phyloP scores from a whole-genome alignment of 2,113 vertebrate genomes.

The Chloropsis hardwickii region DNA sequence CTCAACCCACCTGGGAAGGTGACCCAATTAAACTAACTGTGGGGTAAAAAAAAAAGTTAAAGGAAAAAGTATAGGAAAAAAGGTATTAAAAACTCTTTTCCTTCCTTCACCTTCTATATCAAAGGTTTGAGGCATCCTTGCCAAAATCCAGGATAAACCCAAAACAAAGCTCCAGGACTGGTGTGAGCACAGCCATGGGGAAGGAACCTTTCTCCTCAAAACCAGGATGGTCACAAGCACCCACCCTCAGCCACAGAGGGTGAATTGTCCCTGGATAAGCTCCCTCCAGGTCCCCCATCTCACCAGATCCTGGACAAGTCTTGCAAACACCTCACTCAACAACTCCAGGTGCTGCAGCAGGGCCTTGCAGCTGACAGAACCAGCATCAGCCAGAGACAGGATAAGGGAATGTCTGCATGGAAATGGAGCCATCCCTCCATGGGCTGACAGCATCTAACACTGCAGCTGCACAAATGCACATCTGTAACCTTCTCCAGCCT shows the following conservation, averaged over 20 bases:
- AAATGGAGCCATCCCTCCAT: background rate
- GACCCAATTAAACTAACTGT: background rate
- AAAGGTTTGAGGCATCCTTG: background rate
- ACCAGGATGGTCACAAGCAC: background rate
- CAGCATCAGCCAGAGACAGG: background rate
- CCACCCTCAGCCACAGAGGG: rapidly evolving
- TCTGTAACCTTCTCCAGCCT: background rate
- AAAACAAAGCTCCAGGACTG: rapidly evolving
- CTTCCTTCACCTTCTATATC: background rate
- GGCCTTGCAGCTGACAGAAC: background rate
- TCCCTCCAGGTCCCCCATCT: background rate
- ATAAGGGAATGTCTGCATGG: background rate
- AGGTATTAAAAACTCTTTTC: background rate
- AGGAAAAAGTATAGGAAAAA: background rate
- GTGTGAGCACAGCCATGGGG: background rate
- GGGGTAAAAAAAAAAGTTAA: background rate
- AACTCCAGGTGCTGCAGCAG: background rate
- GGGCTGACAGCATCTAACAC: background rate
- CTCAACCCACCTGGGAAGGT: background rate
- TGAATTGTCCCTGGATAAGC: background rate
- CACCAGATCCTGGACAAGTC: background rate
- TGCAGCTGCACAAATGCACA: background rate
- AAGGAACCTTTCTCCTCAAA: background rate
- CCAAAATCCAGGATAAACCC: background rate
- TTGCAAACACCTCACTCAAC: background rate